These are phyloP conservation scores for Ferrisia virgata DNA, from an alignment of 2,888 invertebrate species.

Conservation along the genomic window DNA sequence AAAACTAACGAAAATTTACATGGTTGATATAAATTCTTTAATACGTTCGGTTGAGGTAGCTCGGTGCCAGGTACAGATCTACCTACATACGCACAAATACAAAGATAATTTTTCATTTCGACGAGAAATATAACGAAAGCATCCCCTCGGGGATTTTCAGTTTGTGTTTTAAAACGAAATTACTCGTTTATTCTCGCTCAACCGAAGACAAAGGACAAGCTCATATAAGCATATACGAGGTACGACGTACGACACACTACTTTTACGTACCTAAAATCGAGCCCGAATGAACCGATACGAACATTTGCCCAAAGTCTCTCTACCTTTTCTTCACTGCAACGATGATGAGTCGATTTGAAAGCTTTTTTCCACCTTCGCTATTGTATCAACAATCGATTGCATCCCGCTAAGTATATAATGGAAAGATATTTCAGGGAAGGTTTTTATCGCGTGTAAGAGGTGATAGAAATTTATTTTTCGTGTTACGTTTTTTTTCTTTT, in stretches of 20 bases:
- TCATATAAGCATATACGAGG: neutral
- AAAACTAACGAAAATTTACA: too few relatives aligned
- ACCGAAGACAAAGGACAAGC: neutral
- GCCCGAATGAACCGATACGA: neutral
- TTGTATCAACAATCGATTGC: neutral
- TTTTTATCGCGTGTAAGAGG: neutral
- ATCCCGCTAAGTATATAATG: neutral
- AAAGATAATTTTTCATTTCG: neutral
- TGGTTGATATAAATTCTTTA: too few relatives aligned
- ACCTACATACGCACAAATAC: neutral
- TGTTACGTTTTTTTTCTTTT: too few relatives aligned
- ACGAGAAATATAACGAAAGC: neutral
- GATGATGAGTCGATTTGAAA: neutral
- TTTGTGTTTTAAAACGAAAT: conserved; percentile 2
- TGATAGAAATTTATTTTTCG: neutral
- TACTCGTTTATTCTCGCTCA: neutral
- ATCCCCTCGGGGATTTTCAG: neutral
- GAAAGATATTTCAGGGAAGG: neutral
- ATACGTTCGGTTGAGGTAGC: too few relatives aligned
- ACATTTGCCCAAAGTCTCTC: neutral
- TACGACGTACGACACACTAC: too few relatives aligned
- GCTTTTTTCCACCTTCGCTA: neutral
- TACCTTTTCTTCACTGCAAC: neutral
- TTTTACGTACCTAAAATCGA: too few relatives aligned
- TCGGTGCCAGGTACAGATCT: too few relatives aligned